phyloP scores from a whole-genome alignment of 2,797 vertebrate species.

The Allenopithecus nigroviridis region DNA sequence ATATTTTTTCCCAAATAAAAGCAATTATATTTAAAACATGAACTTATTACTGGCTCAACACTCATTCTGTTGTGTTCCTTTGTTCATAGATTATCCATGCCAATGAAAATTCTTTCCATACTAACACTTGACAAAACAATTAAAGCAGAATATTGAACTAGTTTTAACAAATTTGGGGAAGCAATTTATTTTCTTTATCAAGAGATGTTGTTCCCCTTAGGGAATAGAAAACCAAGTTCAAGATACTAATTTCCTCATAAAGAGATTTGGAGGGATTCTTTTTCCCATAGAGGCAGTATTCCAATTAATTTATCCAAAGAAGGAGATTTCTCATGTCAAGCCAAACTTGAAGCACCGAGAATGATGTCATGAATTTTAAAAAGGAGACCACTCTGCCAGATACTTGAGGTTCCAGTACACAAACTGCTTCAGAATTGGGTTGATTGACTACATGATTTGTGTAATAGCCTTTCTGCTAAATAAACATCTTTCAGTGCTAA shows the following conservation, averaged over 20 bases:
- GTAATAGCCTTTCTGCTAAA: background rate
- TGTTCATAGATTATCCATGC: background rate
- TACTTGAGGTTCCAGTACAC: background rate
- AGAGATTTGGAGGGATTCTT: conserved; percentile 60
- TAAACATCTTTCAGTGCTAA: background rate
- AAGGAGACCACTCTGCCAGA: conserved; percentile 33
- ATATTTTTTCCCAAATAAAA: background rate
- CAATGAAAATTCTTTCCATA: conserved; percentile 31
- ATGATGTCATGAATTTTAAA: conserved; percentile 69
- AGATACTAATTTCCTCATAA: conserved; percentile 67
- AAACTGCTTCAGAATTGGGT: background rate
- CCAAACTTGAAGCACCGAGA: conserved; percentile 31
- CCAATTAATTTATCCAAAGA: conserved; percentile 59
- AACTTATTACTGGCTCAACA: background rate
- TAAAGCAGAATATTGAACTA: conserved; percentile 36
- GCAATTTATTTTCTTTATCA: conserved; percentile 55
- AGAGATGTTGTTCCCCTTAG: conserved; percentile 20
- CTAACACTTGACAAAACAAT: background rate
- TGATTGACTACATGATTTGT: background rate
- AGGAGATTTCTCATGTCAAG: conserved; percentile 48
- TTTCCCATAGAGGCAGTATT: conserved; percentile 49
- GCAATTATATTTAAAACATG: background rate
- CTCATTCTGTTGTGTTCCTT: background rate
- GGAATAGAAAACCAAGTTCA: conserved; percentile 56
- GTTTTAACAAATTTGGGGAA: conserved; percentile 49